A percentile compares a stretch with the other conserved stretches of the same genome.
Evolutionary conservation across 2,888 invertebrate species (phyloP).

Genomic region (Sminthurinus aureus): DNA sequence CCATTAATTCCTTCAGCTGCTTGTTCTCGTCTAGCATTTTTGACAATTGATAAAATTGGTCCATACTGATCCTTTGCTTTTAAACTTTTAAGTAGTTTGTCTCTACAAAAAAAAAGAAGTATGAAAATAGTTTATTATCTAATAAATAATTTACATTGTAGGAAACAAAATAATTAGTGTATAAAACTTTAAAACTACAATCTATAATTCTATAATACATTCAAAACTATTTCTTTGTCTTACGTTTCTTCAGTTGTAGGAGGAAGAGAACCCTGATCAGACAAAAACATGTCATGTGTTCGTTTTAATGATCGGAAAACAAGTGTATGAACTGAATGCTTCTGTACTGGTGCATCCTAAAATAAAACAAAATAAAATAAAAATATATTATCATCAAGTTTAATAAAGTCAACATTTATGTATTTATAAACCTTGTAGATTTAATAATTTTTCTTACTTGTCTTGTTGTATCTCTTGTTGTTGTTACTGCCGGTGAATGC

Average conservation of each 20-base stretch:
- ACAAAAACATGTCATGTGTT: slow-evolving; percentile 96
- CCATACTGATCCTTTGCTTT: slow-evolving; percentile 89
- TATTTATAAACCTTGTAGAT: too few species aligned
- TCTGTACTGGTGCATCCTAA: slow-evolving; percentile 72
- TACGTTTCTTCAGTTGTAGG: slow-evolving; percentile 85
- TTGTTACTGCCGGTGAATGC: too few species aligned
- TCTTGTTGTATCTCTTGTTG: too few species aligned
- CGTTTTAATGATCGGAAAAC: slow-evolving; percentile 96
- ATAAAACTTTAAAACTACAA: too few species aligned
- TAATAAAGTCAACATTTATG: too few species aligned
- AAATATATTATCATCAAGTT: neutral
- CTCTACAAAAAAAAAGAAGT: slow-evolving; percentile 70
- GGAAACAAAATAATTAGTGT: too few species aligned
- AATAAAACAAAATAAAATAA: neutral
- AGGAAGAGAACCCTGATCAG: slow-evolving; percentile 86
- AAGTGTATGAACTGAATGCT: slow-evolving; percentile 95
- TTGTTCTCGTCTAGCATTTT: slow-evolving; percentile 69
- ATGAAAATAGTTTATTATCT: too few species aligned
- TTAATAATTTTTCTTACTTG: too few species aligned
- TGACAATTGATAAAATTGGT: slow-evolving; percentile 80
- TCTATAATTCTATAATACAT: neutral
- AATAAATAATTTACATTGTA: neutral
- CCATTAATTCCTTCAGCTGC: slow-evolving; percentile 49
- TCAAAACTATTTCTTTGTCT: slow-evolving; percentile 15
- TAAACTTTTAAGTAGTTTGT: slow-evolving; percentile 73